Base-by-base conservation (phyloP, 2,888 invertebrate genomes). In the Scelioninae gen. 2 region DNA sequence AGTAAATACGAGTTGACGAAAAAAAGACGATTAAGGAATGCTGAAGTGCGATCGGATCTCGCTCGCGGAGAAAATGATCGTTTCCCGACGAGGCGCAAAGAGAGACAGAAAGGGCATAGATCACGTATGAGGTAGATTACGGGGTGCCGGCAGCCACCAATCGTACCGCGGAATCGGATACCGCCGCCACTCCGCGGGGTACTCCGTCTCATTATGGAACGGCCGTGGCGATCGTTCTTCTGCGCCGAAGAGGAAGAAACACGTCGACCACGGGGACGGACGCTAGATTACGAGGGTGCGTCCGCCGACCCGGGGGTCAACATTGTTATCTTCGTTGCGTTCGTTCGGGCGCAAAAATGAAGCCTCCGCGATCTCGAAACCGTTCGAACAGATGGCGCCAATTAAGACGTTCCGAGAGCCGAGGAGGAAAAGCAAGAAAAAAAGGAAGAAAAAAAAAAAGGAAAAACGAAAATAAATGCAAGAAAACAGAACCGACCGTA, bases 251-350 rank as follows among this genome's bases (percentile, higher is more conserved):
- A 67, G 63, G 60, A 41, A 45, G 53, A 72, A 37, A 41, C 50
- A 45, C 61, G 63, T 68, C 65, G 53, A 41, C 61, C 48, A 52
- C 33, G 41, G 39, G 45, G 35, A 58, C 43, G 65, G 15, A 74
- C 72, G 76, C 77, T 76, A 81, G 77, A 80, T 80, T 72, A 78
- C 79, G 70, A 81, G 81, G 78, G 81, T 79, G 78, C 79, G 81
- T 80, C 80, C 71, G 61, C 73, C 78, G 81, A 83, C 81, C 78
- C 77, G 50, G 75, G 79, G 81, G 79, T 83, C 83, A 79, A 81
- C 80, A 80, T 82, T 83, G 80, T 82, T 84, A 78, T 82, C 78
- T 80, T 83, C 82, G 77, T 82, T 83, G 81, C 81, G 81, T 81
- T 48, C 48, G 50, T 52, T 13, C 15, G 15, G 15, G n/a, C 50